Conservation (phyloP, 2,113 vertebrate species). For the Trichomycterus rosablanca region DNA sequence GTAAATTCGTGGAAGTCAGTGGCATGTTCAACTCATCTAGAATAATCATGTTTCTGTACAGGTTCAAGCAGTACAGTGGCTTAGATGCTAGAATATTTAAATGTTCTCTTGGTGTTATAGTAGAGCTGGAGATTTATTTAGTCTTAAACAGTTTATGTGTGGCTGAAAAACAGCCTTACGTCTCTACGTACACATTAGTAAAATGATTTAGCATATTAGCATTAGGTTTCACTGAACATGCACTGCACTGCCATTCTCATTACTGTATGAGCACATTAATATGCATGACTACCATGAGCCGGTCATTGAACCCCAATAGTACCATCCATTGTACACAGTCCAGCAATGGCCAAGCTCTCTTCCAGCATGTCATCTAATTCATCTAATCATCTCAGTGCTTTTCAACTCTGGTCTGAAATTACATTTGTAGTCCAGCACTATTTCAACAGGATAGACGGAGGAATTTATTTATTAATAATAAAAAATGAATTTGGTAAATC, state of each 20-base stretch:
- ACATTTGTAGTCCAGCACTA: too few species aligned
- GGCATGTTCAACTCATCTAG: constrained; percentile 66
- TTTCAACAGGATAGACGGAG: too few species aligned
- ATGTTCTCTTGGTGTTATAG: constrained; percentile 8
- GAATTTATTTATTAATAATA: too few species aligned
- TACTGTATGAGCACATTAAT: constrained; percentile 21
- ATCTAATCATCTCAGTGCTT: too few species aligned
- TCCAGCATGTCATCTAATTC: constrained; percentile 24
- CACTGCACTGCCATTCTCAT: constrained; percentile 39
- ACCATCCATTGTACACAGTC: constrained; percentile 13
- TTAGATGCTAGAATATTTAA: too few species aligned
- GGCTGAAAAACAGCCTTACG: neutral
- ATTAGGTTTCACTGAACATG: constrained; percentile 9
- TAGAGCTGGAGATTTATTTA: neutral
- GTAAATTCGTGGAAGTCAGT: constrained; percentile 65
- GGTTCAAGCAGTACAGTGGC: constrained; percentile 11
- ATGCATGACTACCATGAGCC: constrained; percentile 40
- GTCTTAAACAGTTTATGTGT: too few species aligned
- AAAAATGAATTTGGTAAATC: too few species aligned
- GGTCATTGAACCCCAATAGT: constrained; percentile 25
- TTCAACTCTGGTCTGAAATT: constrained; percentile 35
- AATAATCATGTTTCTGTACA: constrained; percentile 38
- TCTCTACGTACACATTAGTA: neutral
- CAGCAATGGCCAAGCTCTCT: constrained; percentile 35
- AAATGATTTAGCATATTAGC: constrained; percentile 4